Evolutionary conservation across 2,797 vertebrate species (phyloP).

Genomic region (Agapornis canus): DNA sequence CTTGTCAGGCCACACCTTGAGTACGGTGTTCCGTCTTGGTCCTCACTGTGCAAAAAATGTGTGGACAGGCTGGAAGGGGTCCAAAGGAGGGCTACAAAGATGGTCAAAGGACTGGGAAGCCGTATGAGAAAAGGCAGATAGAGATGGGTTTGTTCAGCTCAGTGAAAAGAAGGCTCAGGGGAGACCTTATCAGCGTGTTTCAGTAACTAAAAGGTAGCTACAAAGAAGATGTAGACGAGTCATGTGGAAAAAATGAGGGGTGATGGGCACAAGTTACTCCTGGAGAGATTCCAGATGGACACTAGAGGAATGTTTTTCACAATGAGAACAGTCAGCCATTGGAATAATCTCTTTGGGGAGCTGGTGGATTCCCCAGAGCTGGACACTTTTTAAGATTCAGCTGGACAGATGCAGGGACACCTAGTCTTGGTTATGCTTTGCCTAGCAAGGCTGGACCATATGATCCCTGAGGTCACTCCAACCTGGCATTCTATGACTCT

Average conservation of each 20-base stretch:
- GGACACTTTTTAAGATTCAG: background rate
- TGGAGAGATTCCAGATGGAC: background rate
- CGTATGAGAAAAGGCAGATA: background rate
- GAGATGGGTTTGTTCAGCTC: background rate
- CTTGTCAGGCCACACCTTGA: background rate
- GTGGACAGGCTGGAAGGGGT: background rate
- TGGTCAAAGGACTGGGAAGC: background rate
- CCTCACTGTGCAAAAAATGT: background rate
- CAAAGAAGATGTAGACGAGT: background rate
- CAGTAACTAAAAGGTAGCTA: background rate
- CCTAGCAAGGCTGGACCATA: background rate
- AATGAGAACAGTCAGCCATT: background rate
- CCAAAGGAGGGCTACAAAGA: background rate
- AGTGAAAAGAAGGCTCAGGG: background rate
- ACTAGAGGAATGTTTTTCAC: background rate
- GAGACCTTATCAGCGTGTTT: background rate
- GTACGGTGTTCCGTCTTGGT: background rate
- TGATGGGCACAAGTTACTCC: background rate
- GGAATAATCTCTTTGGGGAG: background rate
- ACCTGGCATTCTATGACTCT: background rate
- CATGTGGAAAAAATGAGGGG: background rate
- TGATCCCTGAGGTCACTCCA: background rate
- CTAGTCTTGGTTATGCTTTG: background rate
- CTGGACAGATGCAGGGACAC: background rate
- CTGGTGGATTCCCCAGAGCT: background rate